These are phyloP conservation scores for Coptotermes formosanus DNA, from an alignment of 1,140 invertebrate species.

Conservation along the genomic window DNA sequence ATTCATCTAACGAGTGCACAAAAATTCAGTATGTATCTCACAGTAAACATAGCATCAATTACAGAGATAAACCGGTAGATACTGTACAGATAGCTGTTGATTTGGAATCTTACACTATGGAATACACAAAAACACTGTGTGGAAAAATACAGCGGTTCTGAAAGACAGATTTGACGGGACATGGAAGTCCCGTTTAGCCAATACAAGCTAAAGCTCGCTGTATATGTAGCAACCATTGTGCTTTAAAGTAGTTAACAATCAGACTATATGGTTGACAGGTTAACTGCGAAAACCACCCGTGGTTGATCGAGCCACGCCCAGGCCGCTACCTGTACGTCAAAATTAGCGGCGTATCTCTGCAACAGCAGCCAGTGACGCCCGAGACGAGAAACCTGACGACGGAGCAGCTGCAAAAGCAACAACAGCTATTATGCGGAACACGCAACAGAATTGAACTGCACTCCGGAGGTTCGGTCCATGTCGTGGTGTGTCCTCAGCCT, in stretches of 20 bases:
- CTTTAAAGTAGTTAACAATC: neutral
- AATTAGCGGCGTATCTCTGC: constrained; percentile 61
- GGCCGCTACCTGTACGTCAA: constrained; percentile 69
- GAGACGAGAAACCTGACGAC: constrained; percentile 66
- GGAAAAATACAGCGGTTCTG: no score
- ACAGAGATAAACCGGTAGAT: no score
- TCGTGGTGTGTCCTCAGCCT: constrained; percentile 69
- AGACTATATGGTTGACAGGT: constrained; percentile 50
- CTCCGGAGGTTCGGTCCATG: constrained; percentile 60
- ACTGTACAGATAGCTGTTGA: neutral
- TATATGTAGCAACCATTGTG: neutral
- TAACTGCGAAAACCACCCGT: constrained; percentile 72
- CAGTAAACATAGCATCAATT: no score
- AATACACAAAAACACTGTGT: neutral
- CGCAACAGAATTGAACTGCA: constrained; percentile 71
- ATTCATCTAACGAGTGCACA: no score
- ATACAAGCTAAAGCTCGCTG: neutral
- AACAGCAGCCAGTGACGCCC: constrained; percentile 52
- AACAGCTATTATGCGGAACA: constrained; percentile 66
- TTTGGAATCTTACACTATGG: neutral
- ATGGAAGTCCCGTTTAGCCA: neutral
- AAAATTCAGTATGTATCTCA: no score
- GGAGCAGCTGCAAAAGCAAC: constrained; percentile 38
- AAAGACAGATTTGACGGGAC: neutral
- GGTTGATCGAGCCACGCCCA: constrained; percentile 71